Evolutionary conservation across 2,888 invertebrate genomes (phyloP), one percentile per base, ranked within the genome.

Genomic region (Lithosia quadra): DNA sequence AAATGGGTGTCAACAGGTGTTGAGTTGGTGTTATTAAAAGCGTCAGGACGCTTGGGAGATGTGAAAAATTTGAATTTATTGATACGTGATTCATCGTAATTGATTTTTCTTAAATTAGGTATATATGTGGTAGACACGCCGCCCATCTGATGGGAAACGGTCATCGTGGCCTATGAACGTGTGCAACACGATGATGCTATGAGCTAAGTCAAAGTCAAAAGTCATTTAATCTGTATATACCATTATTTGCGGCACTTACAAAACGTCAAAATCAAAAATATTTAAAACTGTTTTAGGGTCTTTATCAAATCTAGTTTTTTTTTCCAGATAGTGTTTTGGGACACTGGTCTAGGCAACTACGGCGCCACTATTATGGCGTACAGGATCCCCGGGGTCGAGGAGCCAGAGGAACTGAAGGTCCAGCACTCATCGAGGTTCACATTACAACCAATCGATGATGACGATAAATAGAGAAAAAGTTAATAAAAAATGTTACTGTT

Each of bases 321-420:
- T 21, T 55, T 55, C 9, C 80, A 94, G 93, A 88, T 94, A 63
- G 85, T 93, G 0, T 95, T 95, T 75, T 87, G 86, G 82, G 91
- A 95, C 36, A 89, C 92, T 0, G 95, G 95, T 0, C 74, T 87
- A 0, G 95, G 94, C 0, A 95, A 95, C 79, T 93, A 95, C 64
- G 93, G 95, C 0, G 93, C 94, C 0, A 92, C 94, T 0, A 78
- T 95, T 8, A 95, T 95, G 95, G 92, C 84, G 0, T 88, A 87
- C 73, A 82, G 92, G 18, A 91, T 95, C 21, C 92, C 92, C 0
- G 80, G 85, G 0, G 88, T 93, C 0, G 90, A 91, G 1, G 94
- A 94, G 36, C 82, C 87, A 0, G 63, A 73, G 1, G 91, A 92
- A 22, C 18, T 90, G 0, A 73, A 83, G 1, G 62, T 80, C 0